A percentile compares a stretch with the other conserved stretches of the same genome.
Evolutionary conservation across 2,797 vertebrate species (phyloP).

Genomic region (Muraenolepis orangiensis): DNA sequence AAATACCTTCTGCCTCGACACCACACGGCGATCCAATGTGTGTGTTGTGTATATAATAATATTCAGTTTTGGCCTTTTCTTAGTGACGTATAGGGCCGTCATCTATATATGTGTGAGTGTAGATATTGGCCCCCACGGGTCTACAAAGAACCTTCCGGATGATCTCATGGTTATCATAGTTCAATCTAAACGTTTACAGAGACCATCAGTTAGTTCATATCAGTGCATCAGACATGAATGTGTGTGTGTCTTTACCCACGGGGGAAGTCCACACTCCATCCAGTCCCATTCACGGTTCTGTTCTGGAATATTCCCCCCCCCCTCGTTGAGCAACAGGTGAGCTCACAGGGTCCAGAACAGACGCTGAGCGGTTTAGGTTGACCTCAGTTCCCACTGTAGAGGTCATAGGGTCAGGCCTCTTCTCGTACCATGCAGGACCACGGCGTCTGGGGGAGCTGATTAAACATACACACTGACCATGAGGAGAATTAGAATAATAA

Average conservation of each 20-base stretch:
- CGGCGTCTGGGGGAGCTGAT: too few species aligned
- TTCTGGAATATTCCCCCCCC: constrained; percentile 52
- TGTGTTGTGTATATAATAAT: constrained; percentile 14
- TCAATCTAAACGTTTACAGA: too few species aligned
- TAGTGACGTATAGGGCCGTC: background rate
- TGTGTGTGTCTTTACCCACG: constrained; percentile 21
- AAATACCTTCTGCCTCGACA: constrained; percentile 45
- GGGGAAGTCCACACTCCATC: constrained; percentile 33
- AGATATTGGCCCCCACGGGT: background rate
- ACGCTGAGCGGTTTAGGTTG: constrained; percentile 44
- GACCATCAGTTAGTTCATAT: too few species aligned
- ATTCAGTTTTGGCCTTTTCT: constrained; percentile 21
- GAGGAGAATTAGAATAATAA: too few species aligned
- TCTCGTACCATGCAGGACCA: too few species aligned
- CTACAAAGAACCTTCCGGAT: too few species aligned
- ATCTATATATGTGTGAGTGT: too few species aligned
- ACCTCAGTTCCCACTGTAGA: too few species aligned
- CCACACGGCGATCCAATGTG: constrained; percentile 18
- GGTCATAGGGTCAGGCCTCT: too few species aligned
- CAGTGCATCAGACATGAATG: too few species aligned
- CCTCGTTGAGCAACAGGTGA: constrained; percentile 49
- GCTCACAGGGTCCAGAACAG: constrained; percentile 40
- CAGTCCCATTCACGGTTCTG: constrained; percentile 48
- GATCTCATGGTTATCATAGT: too few species aligned
- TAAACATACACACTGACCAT: too few species aligned